phyloP scores from a whole-genome alignment of 2,888 invertebrate species.

The Tortrix viridana region DNA sequence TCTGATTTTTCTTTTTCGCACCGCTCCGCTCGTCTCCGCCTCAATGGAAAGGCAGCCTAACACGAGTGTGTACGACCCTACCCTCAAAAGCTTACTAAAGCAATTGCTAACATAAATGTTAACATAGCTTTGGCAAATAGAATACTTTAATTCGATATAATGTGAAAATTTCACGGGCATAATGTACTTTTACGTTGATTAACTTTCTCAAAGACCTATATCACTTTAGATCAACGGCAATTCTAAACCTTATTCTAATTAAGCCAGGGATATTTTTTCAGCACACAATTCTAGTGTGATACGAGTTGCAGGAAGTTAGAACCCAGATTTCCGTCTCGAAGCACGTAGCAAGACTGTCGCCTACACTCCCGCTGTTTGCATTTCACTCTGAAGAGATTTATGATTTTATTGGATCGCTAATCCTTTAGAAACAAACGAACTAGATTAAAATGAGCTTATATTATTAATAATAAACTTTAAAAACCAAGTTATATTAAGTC shows the following conservation, averaged over 20 bases:
- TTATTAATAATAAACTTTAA: too few relatives aligned
- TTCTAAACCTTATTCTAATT: too few relatives aligned
- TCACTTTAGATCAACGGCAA: too few relatives aligned
- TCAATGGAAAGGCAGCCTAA: too few relatives aligned
- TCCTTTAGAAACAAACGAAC: conserved; percentile 2
- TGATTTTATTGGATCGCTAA: conserved; percentile 23
- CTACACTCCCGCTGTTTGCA: conserved; percentile 33
- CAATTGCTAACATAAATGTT: conserved; percentile 1
- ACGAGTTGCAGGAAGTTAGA: neutral
- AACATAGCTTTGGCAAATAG: neutral
- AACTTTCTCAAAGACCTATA: too few relatives aligned
- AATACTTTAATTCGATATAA: neutral
- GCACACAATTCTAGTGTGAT: too few relatives aligned
- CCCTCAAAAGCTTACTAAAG: conserved; percentile 3
- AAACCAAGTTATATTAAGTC: too few relatives aligned
- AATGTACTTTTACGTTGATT: conserved; percentile 9
- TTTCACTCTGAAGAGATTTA: conserved; percentile 32
- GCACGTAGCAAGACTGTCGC: conserved; percentile 35
- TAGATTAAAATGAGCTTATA: neutral
- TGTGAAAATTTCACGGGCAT: conserved; percentile 24
- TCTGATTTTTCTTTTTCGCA: too few relatives aligned
- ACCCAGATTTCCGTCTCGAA: conserved; percentile 24
- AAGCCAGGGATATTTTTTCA: too few relatives aligned
- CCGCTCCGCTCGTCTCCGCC: too few relatives aligned
- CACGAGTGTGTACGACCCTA: conserved; percentile 2